A percentile compares a stretch with the other conserved stretches of the same genome.
These are phyloP conservation scores for Charina bottae DNA, from an alignment of 2,113 vertebrate species.

Conservation along the genomic window DNA sequence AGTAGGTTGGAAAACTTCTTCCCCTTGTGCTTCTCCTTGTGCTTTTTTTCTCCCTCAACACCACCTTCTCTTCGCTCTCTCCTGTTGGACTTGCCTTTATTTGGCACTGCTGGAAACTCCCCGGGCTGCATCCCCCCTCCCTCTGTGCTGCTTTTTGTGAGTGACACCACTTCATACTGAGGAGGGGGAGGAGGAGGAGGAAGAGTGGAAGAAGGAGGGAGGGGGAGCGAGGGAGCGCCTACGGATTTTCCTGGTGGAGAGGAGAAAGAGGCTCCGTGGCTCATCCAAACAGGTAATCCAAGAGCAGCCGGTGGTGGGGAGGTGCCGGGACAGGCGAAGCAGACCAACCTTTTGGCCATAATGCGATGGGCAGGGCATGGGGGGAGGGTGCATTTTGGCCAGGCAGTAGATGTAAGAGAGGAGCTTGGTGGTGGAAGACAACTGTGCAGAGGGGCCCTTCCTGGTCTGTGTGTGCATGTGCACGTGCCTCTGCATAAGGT, in stretches of 20 bases:
- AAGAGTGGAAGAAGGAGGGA: too few species aligned
- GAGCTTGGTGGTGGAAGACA: background rate
- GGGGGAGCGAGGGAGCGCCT: conserved; percentile 22
- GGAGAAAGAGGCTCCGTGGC: conserved; percentile 17
- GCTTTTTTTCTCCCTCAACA: conserved; percentile 39
- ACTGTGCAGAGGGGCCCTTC: too few species aligned
- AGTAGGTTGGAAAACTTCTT: too few species aligned
- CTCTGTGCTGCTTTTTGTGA: conserved; percentile 65
- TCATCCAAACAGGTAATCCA: conserved; percentile 63
- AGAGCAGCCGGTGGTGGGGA: background rate
- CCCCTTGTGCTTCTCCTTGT: too few species aligned
- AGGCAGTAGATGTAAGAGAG: background rate
- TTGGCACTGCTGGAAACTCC: conserved; percentile 89
- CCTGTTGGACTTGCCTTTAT: conserved; percentile 81
- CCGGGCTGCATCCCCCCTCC: conserved; percentile 64
- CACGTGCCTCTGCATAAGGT: too few species aligned
- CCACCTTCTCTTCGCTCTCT: conserved; percentile 51
- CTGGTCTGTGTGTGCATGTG: too few species aligned
- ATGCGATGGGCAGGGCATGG: background rate
- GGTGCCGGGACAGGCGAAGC: background rate
- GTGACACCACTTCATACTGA: conserved; percentile 70
- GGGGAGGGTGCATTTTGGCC: background rate
- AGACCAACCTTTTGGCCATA: background rate
- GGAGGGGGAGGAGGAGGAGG: background rate
- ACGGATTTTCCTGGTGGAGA: conserved; percentile 50